Evolutionary conservation across 2,888 invertebrate genomes (phyloP), one percentile per base, ranked within the genome.

Genomic region (Drosophila picticornis): DNA sequence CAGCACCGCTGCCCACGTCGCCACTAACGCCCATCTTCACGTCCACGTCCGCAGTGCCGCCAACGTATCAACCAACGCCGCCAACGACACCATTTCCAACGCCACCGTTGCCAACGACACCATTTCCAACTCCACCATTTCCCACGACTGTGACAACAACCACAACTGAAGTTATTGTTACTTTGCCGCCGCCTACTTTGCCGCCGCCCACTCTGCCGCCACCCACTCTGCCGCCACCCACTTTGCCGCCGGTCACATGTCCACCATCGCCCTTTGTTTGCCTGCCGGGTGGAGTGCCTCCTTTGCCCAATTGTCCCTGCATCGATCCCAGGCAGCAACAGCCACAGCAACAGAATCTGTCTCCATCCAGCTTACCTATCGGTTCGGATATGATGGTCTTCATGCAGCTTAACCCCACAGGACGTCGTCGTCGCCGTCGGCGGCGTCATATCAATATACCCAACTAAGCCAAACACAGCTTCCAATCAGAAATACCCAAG

Each of bases 301-400:
- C 93, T 0, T 73, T 91, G 52, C 84, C 91, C 4, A 80, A 91
- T 62, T 93, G 93, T 46, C 92, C 93, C 25, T 93, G 93, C 71
- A 92, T 93, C 32, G 93, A 93, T 90, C 93, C 93, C 69, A 80
- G 67, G 16, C 65, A 60, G 59, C 75, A 72, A 59, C 63, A 46
- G 19, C 64, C 43, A 22, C 53, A 61, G 36, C 5, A 11, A 27
- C 38, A n/a, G 16, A n/a, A 38, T 27, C 22, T 22, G 16, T 10
- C 50, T 31, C 46, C 58, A 6, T 7, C 77, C 9, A 36, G 77
- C 1, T 51, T 59, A 11, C 43, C 67, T 13, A 63, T 83, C 32
- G 84, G 83, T 36, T 79, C 92, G 66, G 91, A 92, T 58, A 83
- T 84, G 74, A 90, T 92, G 87, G 75, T 92, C 55, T 92, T 92